phyloP scores from a whole-genome alignment of 2,113 vertebrate genomes.

The Planiliza haematocheilus region DNA sequence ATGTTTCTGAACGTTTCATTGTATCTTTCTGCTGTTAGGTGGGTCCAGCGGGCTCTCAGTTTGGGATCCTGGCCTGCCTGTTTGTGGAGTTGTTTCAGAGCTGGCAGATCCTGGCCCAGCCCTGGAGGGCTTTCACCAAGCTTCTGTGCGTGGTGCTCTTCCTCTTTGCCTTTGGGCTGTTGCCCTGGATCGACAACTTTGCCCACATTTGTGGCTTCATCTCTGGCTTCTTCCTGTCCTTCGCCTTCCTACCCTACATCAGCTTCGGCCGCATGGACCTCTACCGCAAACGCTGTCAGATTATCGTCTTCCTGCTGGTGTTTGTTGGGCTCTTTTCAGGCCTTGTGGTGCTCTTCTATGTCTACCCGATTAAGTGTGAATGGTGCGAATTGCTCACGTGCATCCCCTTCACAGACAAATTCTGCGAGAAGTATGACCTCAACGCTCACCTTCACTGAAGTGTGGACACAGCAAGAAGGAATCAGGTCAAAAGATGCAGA shows the following conservation, averaged over 20 bases:
- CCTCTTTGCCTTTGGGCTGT: slow-evolving; percentile 95
- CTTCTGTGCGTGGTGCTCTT: slow-evolving; percentile 95
- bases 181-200: slow-evolving; percentile 99
- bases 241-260: slow-evolving; percentile 98
- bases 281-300: slow-evolving; percentile 98
- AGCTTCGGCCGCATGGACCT: slow-evolving; percentile 97
- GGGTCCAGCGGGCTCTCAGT: slow-evolving; percentile 97
- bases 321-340: slow-evolving; percentile 95
- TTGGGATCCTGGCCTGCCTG: slow-evolving; percentile 97
- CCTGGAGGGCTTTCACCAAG: slow-evolving; percentile 96
- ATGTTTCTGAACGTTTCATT: not conserved
- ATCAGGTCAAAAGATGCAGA: slow-evolving; percentile 48
- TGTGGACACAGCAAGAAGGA: slow-evolving; percentile 18
- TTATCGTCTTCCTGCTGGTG: slow-evolving; percentile 92
- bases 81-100: slow-evolving; percentile 99
- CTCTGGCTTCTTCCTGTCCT: slow-evolving; percentile 97
- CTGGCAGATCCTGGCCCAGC: slow-evolving; percentile 98
- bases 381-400: slow-evolving; percentile 99
- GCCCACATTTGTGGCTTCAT: slow-evolving; percentile 96
- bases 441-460: slow-evolving; percentile 96
- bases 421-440: slow-evolving; percentile 99
- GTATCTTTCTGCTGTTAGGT: slow-evolving; percentile 82
- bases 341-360: slow-evolving; percentile 95
- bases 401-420: slow-evolving; percentile 99
- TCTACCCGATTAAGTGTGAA: slow-evolving; percentile 94